phyloP scores from a whole-genome alignment of 2,113 vertebrate species.

The Fulmarus glacialis region DNA sequence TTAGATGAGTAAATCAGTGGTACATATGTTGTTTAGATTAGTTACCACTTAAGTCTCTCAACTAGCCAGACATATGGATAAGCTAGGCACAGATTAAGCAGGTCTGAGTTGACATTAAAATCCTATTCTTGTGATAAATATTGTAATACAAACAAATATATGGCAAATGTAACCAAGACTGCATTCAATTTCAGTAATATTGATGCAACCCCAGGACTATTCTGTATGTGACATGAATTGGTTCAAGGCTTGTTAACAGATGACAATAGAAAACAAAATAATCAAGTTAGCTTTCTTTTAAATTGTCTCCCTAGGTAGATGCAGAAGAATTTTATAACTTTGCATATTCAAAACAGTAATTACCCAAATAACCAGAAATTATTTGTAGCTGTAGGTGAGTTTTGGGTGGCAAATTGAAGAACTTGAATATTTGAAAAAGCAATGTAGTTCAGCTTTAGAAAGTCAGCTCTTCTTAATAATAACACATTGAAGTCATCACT shows the following conservation, averaged over 20 bases:
- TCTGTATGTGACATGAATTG: not conserved
- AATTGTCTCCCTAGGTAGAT: not conserved
- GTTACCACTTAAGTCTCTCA: slow-evolving; percentile 40
- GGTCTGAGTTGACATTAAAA: slow-evolving; percentile 42
- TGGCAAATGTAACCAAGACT: not conserved
- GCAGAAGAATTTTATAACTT: not conserved
- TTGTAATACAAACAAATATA: not conserved
- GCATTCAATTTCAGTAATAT: not conserved
- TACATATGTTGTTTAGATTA: slow-evolving; percentile 47
- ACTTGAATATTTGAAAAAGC: not conserved
- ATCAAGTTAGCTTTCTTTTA: not conserved
- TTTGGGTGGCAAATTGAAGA: not conserved
- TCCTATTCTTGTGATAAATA: slow-evolving; percentile 12
- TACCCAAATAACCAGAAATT: not conserved
- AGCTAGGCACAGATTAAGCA: slow-evolving; percentile 42
- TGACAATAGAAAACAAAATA: not conserved
- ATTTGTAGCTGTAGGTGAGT: not conserved
- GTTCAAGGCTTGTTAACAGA: not conserved
- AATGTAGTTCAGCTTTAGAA: not conserved
- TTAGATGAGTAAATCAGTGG: slow-evolving; percentile 22
- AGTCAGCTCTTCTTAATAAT: not conserved
- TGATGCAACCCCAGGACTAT: not conserved
- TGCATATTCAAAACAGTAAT: not conserved
- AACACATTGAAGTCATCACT: not conserved
- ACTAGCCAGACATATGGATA: slow-evolving; percentile 22